Conservation (phyloP, 2,113 vertebrate genomes). For the Sterrhoptilus dennistouni region DNA sequence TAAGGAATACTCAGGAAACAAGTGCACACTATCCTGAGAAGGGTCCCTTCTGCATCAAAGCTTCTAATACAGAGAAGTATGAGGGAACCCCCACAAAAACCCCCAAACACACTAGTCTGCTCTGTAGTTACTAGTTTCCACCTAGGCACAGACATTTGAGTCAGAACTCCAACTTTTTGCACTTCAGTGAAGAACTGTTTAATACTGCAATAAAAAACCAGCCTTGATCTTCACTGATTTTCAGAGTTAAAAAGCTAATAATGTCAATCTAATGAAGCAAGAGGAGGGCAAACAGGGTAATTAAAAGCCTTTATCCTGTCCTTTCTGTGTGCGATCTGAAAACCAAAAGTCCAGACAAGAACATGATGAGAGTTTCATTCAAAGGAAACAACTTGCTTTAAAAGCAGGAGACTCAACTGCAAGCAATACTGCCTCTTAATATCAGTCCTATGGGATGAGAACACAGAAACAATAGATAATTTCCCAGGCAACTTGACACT, state of each 20-base stretch:
- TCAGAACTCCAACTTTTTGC: not conserved
- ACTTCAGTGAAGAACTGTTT: not conserved
- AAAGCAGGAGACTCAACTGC: not conserved
- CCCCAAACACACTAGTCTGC: not conserved
- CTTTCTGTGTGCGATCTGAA: not conserved
- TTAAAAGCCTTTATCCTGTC: not conserved
- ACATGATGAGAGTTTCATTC: not conserved
- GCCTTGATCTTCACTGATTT: not conserved
- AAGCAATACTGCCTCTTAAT: not conserved
- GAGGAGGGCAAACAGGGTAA: not conserved
- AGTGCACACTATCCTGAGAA: not conserved
- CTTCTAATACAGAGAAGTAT: not conserved
- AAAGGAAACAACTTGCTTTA: not conserved
- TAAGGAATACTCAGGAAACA: not conserved
- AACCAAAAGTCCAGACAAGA: not conserved
- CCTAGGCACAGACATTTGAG: not conserved
- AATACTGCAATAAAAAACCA: not conserved
- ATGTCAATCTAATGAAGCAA: not conserved
- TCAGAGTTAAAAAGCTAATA: not conserved
- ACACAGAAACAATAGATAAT: not conserved
- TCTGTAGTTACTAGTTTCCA: not conserved
- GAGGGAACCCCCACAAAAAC: not conserved
- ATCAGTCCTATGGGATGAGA: not conserved
- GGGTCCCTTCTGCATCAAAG: not conserved
- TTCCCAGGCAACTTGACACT: not conserved